Percentiles rank a stretch among this genome's conserved stretches.
Evolutionary conservation across 2,888 invertebrate genomes (phyloP).

Genomic region (Drosophila koepferae): DNA sequence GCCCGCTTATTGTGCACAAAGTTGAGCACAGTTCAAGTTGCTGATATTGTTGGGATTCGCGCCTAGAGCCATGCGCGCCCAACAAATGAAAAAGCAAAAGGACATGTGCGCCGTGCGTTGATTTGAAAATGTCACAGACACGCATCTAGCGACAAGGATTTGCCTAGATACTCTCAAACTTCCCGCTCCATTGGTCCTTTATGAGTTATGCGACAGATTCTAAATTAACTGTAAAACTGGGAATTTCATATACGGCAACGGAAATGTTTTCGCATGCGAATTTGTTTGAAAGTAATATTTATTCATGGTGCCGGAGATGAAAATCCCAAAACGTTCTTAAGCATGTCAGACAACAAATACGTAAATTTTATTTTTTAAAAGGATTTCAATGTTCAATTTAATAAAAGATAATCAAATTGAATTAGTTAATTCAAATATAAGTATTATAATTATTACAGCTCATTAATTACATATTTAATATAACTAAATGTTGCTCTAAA

Average conservation of each 20-base stretch:
- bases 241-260: neutral
- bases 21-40: constrained; percentile 48
- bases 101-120: constrained; percentile 55
- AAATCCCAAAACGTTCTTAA: neutral
- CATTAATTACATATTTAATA: neutral
- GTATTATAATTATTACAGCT: too few relatives aligned
- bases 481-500: too few relatives aligned
- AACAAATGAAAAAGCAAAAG: constrained; percentile 59
- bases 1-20: constrained; percentile 69
- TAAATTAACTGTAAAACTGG: constrained; percentile 23
- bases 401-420: too few relatives aligned
- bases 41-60: constrained; percentile 44
- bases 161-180: neutral
- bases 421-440: too few relatives aligned
- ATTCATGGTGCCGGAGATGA: neutral
- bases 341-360: neutral
- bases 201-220: constrained; percentile 56
- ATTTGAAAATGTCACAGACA: constrained; percentile 69
- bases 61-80: neutral
- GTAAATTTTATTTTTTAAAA: neutral
- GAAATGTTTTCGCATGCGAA: constrained; percentile 14
- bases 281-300: constrained; percentile 7
- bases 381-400: too few relatives aligned
- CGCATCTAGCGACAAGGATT: constrained; percentile 32
- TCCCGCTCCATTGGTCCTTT: constrained; percentile 9